Base-by-base conservation (phyloP, 2,113 vertebrate genomes). In the Xiphias gladius region DNA sequence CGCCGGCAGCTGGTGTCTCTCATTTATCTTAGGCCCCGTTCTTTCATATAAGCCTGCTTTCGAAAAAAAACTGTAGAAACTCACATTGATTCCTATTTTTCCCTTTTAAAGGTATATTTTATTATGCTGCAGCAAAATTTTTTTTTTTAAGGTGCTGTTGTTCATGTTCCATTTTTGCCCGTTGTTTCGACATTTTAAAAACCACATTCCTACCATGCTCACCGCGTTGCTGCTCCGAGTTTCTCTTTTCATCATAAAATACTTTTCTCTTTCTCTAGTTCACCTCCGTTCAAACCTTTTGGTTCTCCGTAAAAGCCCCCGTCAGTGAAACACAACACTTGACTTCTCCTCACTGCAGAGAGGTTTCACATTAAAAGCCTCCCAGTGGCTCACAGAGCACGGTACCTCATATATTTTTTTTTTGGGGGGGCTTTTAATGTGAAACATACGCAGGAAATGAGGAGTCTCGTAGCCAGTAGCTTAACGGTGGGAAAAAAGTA, bases 1-100 rank as follows among this genome's bases (percentile, higher is more conserved):
- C 71, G 71, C 65, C 32, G 28, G 12, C 13, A 10, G 66, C 65
- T 67, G 57, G 3, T 71, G 79, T 73, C 73, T n/a, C n/a, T n/a
- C n/a, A n/a, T n/a, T n/a, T n/a, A n/a, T n/a, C n/a, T n/a, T n/a
- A n/a, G n/a, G n/a, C n/a, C n/a, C n/a, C n/a, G n/a, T n/a, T n/a
- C n/a, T n/a, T n/a, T n/a, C n/a, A n/a, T n/a, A n/a, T n/a, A n/a
- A n/a, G n/a, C n/a, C n/a, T n/a, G n/a, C n/a, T n/a, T n/a, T n/a
- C n/a, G n/a, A n/a, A n/a, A n/a, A n/a, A n/a, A n/a, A n/a, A n/a
- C n/a, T n/a, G n/a, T n/a, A n/a, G n/a, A 35, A 55, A 24, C 17
- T 17, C 14, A 0, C 32, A n/a, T 63, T 63, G 37, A 14, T 24
- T 80, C n/a, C 7, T 0, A 9, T 22, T 22, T 13, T 9, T 7